phyloP scores from a whole-genome alignment of 2,797 vertebrate species.

The Alca torda region DNA sequence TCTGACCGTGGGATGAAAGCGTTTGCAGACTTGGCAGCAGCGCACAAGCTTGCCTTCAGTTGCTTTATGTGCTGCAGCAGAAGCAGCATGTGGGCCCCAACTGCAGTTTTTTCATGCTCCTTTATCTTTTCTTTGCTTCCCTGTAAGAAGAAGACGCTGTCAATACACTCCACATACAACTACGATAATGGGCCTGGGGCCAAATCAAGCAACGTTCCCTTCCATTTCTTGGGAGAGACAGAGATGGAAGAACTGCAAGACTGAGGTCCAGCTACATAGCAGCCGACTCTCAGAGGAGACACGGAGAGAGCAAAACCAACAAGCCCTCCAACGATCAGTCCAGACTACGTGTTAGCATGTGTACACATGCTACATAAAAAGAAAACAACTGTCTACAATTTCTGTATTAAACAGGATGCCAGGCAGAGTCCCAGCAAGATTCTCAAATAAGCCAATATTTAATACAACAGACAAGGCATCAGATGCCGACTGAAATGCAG shows the following conservation, averaged over 20 bases:
- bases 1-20: background rate
- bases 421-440: background rate
- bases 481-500: background rate
- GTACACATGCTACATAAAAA: background rate
- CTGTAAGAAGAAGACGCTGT: constrained; percentile 44
- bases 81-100: constrained; percentile 76
- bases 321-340: background rate
- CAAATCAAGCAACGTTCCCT: background rate
- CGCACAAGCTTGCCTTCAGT: constrained; percentile 53
- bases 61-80: constrained; percentile 74
- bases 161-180: background rate
- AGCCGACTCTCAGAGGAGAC: background rate
- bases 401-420: background rate
- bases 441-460: background rate
- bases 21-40: background rate
- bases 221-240: background rate
- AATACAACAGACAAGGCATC: background rate
- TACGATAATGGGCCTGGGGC: background rate
- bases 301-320: background rate
- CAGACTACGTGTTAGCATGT: background rate
- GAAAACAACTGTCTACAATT: background rate
- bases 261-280: background rate
- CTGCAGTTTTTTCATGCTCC: constrained; percentile 76
- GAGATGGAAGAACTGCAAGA: background rate
- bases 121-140: constrained; percentile 75